Conservation (phyloP, 2,888 invertebrate species). For the Pyrocoelia pectoralis region DNA sequence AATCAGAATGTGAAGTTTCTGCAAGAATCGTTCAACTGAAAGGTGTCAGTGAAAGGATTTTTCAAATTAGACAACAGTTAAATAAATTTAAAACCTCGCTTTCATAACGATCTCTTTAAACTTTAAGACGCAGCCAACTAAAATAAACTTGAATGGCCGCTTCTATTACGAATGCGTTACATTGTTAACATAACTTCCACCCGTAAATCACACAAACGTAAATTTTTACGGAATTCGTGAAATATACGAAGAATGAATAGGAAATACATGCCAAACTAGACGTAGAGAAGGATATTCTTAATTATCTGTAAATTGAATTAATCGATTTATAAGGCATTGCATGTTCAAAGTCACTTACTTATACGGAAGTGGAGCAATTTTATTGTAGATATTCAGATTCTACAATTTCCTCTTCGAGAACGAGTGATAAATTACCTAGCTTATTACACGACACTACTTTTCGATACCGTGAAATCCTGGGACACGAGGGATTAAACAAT, state of each 20-base stretch:
- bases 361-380: not conserved
- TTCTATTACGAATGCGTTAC: not conserved
- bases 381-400: not conserved
- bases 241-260: not conserved
- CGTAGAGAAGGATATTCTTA: not conserved
- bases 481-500: not conserved
- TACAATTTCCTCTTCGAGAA: constrained; percentile 1
- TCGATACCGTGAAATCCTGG: constrained; percentile 1
- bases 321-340: not conserved
- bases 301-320: not conserved
- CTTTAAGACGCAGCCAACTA: not conserved
- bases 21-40: not conserved
- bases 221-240: not conserved
- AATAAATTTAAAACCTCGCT: constrained; percentile 1
- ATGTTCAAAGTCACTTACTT: not conserved
- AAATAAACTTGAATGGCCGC: not conserved
- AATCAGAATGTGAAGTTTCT: not conserved
- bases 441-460: not conserved
- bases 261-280: not conserved
- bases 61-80: constrained; percentile 1
- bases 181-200: not conserved
- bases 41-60: constrained; percentile 1
- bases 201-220: not conserved
- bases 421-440: no score
- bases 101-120: not conserved